A percentile compares a stretch with the other conserved stretches of the same genome.
These are phyloP conservation scores for Battus philenor DNA, from an alignment of 1,140 invertebrate genomes.

Conservation along the genomic window DNA sequence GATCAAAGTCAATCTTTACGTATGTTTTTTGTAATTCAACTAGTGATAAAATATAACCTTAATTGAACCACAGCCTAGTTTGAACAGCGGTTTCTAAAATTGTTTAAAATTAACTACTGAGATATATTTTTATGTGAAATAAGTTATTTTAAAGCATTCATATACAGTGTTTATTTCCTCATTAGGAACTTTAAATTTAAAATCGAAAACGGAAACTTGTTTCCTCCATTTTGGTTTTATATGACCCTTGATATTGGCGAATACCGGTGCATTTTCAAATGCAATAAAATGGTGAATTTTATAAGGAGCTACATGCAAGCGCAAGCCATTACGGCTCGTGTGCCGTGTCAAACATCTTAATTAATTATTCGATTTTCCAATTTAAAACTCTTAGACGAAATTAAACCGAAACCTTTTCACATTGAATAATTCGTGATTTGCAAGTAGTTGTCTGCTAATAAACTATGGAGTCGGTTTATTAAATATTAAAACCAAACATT, in stretches of 20 bases:
- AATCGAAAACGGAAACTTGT: constrained; percentile 3
- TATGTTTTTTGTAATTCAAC: too few relatives aligned
- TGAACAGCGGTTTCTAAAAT: too few relatives aligned
- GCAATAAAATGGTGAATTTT: constrained; percentile 6
- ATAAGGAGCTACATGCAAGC: constrained; percentile 9
- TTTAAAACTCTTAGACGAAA: neutral
- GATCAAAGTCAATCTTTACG: too few relatives aligned
- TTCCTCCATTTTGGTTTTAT: neutral
- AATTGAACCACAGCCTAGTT: too few relatives aligned
- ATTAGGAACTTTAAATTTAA: neutral
- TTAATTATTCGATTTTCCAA: constrained; percentile 6
- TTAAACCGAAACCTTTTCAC: neutral
- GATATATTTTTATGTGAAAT: too few relatives aligned
- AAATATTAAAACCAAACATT: too few relatives aligned
- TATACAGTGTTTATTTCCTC: too few relatives aligned
- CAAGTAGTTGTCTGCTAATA: neutral
- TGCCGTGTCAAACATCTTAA: constrained; percentile 6
- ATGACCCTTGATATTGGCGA: neutral
- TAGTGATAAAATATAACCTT: too few relatives aligned
- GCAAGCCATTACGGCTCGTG: constrained; percentile 5
- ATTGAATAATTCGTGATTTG: neutral
- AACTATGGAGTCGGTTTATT: too few relatives aligned
- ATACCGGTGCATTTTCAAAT: neutral
- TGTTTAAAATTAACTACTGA: too few relatives aligned
- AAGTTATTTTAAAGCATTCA: neutral